phyloP scores from a whole-genome alignment of 2,888 invertebrate genomes.

The Drosophila kanekoi region DNA sequence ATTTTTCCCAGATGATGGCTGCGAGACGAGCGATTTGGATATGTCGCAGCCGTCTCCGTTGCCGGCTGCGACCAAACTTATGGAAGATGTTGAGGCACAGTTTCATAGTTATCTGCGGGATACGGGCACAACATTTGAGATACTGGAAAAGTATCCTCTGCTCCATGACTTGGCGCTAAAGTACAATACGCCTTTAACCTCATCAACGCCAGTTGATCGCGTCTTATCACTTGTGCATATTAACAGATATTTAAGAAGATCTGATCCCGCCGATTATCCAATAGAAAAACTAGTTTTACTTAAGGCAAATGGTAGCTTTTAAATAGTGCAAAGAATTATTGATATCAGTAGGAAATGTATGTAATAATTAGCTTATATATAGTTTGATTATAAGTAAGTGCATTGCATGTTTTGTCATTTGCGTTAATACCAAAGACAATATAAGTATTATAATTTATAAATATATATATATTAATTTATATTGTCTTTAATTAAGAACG shows the following conservation, averaged over 20 bases:
- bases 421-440: no score
- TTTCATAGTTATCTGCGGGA: conserved; percentile 39
- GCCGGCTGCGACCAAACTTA: conserved; percentile 19
- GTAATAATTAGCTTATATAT: neutral
- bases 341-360: neutral
- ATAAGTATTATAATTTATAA: neutral
- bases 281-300: conserved; percentile 49
- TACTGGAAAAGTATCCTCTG: conserved; percentile 44
- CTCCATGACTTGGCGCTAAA: conserved; percentile 41
- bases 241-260: conserved; percentile 6
- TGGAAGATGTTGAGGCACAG: conserved; percentile 39
- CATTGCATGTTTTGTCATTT: no score
- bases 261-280: conserved; percentile 24
- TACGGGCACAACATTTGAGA: conserved; percentile 38
- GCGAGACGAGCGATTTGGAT: conserved; percentile 43
- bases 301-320: conserved; percentile 34
- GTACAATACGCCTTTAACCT: conserved; percentile 38
- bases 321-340: neutral
- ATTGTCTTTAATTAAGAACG: no score
- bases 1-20: conserved; percentile 23
- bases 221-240: conserved; percentile 14
- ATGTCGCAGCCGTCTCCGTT: conserved; percentile 33
- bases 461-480: neutral
- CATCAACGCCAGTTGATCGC: conserved; percentile 30
- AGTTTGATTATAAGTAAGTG: no score